Evolutionary conservation across 2,113 vertebrate genomes (phyloP).

Genomic region (Dicentrarchus labrax): DNA sequence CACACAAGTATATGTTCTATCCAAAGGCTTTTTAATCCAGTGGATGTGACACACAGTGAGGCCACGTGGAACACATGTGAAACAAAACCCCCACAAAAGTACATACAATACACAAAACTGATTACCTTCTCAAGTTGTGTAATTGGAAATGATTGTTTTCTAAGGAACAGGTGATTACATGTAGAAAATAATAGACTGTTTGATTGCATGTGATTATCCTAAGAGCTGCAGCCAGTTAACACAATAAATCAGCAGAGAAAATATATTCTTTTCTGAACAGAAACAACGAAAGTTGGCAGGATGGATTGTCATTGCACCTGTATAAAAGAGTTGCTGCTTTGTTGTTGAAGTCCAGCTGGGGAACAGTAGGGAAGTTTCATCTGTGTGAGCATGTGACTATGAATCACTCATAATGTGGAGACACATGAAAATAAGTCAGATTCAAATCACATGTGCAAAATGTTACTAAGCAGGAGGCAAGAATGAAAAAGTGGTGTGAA

Average conservation of each 20-base stretch:
- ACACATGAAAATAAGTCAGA: not conserved
- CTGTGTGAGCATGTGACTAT: not conserved
- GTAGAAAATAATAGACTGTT: slow-evolving; percentile 14
- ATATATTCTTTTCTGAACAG: not conserved
- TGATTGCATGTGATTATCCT: slow-evolving; percentile 34
- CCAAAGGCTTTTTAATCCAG: slow-evolving; percentile 16
- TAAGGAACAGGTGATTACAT: slow-evolving; percentile 31
- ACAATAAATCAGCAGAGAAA: not conserved
- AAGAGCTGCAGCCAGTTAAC: slow-evolving; percentile 19
- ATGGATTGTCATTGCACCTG: not conserved
- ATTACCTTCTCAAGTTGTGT: slow-evolving; percentile 18
- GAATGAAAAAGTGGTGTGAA: not conserved
- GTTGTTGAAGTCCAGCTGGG: not conserved
- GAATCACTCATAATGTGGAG: not conserved
- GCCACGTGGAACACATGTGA: not conserved
- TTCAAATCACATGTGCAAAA: not conserved
- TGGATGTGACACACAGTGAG: slow-evolving; percentile 8
- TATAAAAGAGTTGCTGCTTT: not conserved
- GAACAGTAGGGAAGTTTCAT: not conserved
- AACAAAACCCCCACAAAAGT: not conserved
- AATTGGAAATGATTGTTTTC: slow-evolving; percentile 23
- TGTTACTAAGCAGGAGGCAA: slow-evolving; percentile 1
- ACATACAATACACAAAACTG: not conserved
- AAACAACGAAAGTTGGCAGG: not conserved
- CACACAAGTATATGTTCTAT: not conserved